A percentile compares a stretch with the other conserved stretches of the same genome.
phyloP scores from a whole-genome alignment of 2,888 invertebrate species.

The Dinocampus coccinellae region DNA sequence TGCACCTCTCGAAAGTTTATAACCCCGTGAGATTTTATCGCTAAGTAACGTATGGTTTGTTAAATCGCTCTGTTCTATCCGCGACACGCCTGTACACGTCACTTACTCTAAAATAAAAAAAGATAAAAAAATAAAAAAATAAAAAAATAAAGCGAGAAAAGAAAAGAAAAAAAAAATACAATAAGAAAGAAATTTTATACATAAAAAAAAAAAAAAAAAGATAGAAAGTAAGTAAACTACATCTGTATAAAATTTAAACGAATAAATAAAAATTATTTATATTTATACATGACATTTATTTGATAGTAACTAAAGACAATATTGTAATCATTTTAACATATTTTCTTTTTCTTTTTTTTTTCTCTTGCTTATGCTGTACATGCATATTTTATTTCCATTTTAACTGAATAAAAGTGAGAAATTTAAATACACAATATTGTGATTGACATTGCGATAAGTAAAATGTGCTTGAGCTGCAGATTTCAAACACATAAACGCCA shows the following conservation, averaged over 20 bases:
- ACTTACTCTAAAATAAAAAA: constrained; percentile 7
- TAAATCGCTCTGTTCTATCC: constrained; percentile 62
- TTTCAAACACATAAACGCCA: not conserved
- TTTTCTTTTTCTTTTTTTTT: not conserved
- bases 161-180: not conserved
- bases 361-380: not conserved
- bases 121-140: constrained; percentile 14
- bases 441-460: constrained; percentile 11
- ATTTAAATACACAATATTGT: not conserved
- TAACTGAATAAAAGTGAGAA: not conserved
- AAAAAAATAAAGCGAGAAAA: not conserved
- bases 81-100: constrained; percentile 34
- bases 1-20: constrained; percentile 60
- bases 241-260: not conserved
- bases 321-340: too few species aligned
- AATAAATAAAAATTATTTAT: not conserved
- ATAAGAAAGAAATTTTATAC: too few species aligned
- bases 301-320: not conserved
- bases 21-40: constrained; percentile 68
- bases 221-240: not conserved
- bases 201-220: not conserved
- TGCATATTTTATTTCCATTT: not conserved
- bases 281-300: not conserved
- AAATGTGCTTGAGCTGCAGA: not conserved
- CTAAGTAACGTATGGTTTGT: constrained; percentile 68